These are phyloP conservation scores for Boulengeromyrus knoepffleri DNA, from an alignment of 2,113 vertebrate species.

Conservation along the genomic window DNA sequence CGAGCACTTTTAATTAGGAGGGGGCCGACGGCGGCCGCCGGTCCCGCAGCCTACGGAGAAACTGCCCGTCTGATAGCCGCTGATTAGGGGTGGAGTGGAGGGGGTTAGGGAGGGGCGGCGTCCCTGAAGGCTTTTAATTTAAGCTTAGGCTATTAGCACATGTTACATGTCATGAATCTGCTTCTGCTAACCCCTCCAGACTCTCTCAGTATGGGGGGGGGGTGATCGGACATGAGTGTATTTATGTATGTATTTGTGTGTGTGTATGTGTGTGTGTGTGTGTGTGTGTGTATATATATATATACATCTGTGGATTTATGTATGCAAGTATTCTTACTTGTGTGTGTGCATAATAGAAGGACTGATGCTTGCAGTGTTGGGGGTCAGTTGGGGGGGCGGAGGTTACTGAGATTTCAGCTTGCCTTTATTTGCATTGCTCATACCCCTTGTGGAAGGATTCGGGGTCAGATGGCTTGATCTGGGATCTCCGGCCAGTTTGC, in stretches of 20 bases:
- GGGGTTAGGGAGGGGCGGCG: slow-evolving; percentile 19
- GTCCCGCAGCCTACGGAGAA: slow-evolving; percentile 32
- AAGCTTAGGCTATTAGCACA: slow-evolving; percentile 57
- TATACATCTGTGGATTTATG: background rate
- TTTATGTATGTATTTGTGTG: slow-evolving; percentile 7
- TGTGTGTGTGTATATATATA: background rate
- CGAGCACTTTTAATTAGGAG: slow-evolving; percentile 35
- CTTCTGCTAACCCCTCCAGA: slow-evolving; percentile 42
- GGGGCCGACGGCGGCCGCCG: slow-evolving; percentile 11
- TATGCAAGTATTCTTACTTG: slow-evolving; percentile 10
- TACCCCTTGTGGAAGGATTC: background rate
- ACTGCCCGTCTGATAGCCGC: slow-evolving; percentile 30
- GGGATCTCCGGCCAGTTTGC: background rate
- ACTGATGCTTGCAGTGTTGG: background rate
- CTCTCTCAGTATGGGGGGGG: slow-evolving; percentile 32
- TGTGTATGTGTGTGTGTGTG: background rate
- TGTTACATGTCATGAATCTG: slow-evolving; percentile 60
- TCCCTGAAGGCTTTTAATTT: slow-evolving; percentile 58
- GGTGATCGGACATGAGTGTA: background rate
- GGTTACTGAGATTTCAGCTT: background rate
- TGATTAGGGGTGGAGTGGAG: slow-evolving; percentile 35
- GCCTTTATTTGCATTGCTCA: background rate
- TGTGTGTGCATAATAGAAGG: background rate
- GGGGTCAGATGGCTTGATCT: background rate
- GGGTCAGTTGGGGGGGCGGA: background rate